phyloP scores from a whole-genome alignment of 2,113 vertebrate species.

The Paralichthys olivaceus region DNA sequence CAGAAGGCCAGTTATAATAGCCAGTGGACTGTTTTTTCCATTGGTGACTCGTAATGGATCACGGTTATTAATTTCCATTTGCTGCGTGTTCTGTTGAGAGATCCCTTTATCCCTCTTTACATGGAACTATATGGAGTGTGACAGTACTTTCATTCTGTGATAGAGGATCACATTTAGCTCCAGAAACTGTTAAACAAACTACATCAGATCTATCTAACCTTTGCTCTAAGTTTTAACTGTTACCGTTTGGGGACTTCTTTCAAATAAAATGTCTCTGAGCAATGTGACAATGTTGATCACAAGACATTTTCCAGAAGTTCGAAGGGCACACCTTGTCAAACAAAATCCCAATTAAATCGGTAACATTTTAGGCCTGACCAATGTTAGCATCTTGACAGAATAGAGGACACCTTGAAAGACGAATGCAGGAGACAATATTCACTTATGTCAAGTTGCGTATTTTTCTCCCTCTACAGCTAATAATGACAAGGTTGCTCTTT shows the following conservation, averaged over 20 bases:
- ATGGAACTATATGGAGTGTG: too few relatives aligned
- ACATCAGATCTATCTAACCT: constrained; percentile 3
- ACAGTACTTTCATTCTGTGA: too few relatives aligned
- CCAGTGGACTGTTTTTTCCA: too few relatives aligned
- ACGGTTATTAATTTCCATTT: too few relatives aligned
- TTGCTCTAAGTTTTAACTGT: constrained; percentile 32
- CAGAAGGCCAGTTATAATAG: too few relatives aligned
- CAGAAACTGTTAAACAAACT: constrained; percentile 18
- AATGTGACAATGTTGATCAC: constrained; percentile 46
- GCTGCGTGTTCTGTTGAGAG: too few relatives aligned
- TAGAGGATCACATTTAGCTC: background rate
- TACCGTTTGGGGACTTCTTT: constrained; percentile 33
- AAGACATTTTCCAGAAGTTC: constrained; percentile 6
- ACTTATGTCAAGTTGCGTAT: constrained; percentile 65
- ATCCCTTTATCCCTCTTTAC: too few relatives aligned
- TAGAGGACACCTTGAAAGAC: constrained; percentile 67
- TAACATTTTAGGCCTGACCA: constrained; percentile 33
- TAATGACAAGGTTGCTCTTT: constrained; percentile 76
- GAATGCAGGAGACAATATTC: constrained; percentile 63
- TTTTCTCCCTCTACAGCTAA: constrained; percentile 66
- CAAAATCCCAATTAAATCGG: constrained; percentile 63
- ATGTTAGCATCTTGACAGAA: constrained; percentile 50
- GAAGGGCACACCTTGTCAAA: constrained; percentile 37
- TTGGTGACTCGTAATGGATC: too few relatives aligned
- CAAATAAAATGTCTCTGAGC: constrained; percentile 40